Percentiles rank a stretch among this genome's conserved stretches.
Conservation (phyloP, 2,797 vertebrate species). For the Danio choprae region DNA sequence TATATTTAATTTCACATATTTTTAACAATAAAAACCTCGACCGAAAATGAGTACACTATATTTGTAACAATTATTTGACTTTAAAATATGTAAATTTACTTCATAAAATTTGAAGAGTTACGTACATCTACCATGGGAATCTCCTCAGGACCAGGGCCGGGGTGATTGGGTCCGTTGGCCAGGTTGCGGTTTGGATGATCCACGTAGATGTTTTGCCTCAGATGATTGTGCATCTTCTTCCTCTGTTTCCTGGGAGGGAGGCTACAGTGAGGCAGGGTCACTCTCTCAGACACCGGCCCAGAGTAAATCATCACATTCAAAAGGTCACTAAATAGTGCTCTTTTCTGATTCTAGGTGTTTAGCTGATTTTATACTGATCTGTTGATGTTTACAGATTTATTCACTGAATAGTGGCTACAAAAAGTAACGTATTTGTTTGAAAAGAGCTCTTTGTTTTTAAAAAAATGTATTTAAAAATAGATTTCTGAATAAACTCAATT, state of each 20-base stretch:
- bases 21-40: too few species aligned
- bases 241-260: conserved; percentile 88
- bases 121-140: conserved; percentile 96
- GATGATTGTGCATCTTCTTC: conserved; percentile 97
- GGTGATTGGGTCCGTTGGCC: conserved; percentile 95
- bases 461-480: too few species aligned
- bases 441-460: too few species aligned
- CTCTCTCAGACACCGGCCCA: conserved; percentile 49
- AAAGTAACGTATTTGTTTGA: background rate
- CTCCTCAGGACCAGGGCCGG: conserved; percentile 93
- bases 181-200: conserved; percentile 94
- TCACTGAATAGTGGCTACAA: background rate
- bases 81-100: too few species aligned
- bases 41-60: too few species aligned
- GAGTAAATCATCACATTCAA: conserved; percentile 43
- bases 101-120: too few species aligned
- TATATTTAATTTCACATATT: too few species aligned
- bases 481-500: too few species aligned
- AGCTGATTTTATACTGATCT: background rate
- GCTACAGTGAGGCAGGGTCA: conserved; percentile 63
- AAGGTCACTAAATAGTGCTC: background rate
- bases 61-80: too few species aligned
- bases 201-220: conserved; percentile 95
- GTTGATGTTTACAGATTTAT: background rate
- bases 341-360: background rate